Evolutionary conservation across 30 jellyfish, hydroid and myxozoan species (phyloP), one percentile per base, ranked within the genome.

Genomic region (Euphysa ruthae): DNA sequence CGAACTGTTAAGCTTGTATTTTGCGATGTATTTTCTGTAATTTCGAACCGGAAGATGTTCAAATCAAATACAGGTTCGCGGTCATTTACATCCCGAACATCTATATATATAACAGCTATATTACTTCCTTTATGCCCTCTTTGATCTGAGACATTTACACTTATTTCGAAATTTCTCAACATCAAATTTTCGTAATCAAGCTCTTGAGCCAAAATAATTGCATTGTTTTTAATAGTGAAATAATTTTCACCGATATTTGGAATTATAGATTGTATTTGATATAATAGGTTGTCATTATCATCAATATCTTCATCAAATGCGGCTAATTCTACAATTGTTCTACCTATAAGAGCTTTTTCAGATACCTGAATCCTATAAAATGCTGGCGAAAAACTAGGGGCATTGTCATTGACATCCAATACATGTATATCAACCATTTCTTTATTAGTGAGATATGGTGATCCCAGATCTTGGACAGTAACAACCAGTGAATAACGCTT

Each of bases 381-480:
- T 18, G 58, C 20, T 21, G 64, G 69, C 43, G 69, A 43, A 71
- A 89, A 89, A 12, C n/a, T 13, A 13, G 98, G 98, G n/a, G 61
- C 64, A 46, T 89, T 81, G 51, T 89, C 98, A 55, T 89, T 89
- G 35, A 74, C 86, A 63, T 89, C 98, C 2, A 93, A 50, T 15
- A 81, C 63, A 32, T 20, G 57, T 38, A 89, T 63, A 43, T 27
- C 43, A 14, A 89, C 88, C 35, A 12, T 60, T 14, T 94, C 74
- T 0, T 71, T 38, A 0, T 83, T 49, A 6, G 76, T 18, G 27
- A 89, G 38, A 1, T 66, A 21, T 1, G 93, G 93, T 8, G 66
- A 50, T 2, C 95, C 94, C 0, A 49, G 21, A 44, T 89, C 98
- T 20, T 22, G 63, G 15, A 68, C 91, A 54, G 20, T 49, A 27